Evolutionary conservation across 2,113 vertebrate species (phyloP).

Genomic region (Nycticebus coucang): DNA sequence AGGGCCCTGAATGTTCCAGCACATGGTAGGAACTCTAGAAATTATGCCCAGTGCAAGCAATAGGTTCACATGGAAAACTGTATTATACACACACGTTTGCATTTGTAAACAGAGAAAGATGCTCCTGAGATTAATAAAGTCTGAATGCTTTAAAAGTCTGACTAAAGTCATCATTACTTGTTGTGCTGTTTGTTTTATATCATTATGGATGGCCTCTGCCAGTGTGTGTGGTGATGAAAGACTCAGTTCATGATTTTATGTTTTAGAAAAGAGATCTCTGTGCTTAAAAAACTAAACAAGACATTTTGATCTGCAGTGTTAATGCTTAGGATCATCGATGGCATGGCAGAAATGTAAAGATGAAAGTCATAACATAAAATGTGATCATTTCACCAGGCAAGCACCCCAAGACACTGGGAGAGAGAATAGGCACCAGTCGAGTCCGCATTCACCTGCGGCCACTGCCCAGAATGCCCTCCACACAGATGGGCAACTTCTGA

Average conservation of each 20-base stretch:
- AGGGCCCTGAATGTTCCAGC: background rate
- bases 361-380: too few species aligned
- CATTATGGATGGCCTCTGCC: background rate
- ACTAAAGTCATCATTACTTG: background rate
- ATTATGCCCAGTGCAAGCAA: rapidly evolving
- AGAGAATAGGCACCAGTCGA: background rate
- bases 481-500: background rate
- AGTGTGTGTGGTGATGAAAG: rapidly evolving
- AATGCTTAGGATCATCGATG: rapidly evolving
- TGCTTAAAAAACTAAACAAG: background rate
- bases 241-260: background rate
- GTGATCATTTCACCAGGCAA: background rate
- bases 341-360: rapidly evolving
- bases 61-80: rapidly evolving
- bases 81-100: rapidly evolving
- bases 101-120: background rate
- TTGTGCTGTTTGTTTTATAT: background rate
- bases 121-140: background rate
- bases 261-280: background rate
- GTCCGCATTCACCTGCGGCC: background rate
- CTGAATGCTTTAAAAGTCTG: background rate
- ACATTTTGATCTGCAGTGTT: background rate
- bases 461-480: rapidly evolving
- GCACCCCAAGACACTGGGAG: background rate
- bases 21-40: background rate